Conservation (phyloP, 2,888 invertebrate genomes). For the Polia nebulosa region DNA sequence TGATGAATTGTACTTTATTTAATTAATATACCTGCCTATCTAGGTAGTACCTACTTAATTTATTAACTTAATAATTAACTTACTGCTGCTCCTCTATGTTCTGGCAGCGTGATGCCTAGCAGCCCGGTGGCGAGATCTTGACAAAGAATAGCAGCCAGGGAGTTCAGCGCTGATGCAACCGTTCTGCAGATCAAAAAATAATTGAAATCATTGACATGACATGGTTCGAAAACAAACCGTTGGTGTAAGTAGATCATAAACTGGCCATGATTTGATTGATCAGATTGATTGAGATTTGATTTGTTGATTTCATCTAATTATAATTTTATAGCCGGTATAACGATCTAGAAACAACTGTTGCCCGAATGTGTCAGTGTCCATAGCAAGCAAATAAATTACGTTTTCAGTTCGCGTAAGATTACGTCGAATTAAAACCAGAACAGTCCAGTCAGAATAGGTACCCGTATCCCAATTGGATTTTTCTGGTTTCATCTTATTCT, state of each 20-base stretch:
- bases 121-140: conserved; percentile 96
- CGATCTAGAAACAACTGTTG: too few relatives aligned
- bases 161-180: conserved; percentile 98
- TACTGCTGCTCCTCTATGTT: conserved; percentile 94
- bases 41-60: too few relatives aligned
- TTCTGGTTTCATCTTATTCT: conserved; percentile 79
- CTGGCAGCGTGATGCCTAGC: conserved; percentile 93
- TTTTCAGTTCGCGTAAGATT: conserved; percentile 69
- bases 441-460: conserved; percentile 42
- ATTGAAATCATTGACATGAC: background rate
- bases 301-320: background rate
- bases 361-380: conserved; percentile 18
- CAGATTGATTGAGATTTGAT: too few relatives aligned
- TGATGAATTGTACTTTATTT: too few relatives aligned
- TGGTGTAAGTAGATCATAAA: background rate
- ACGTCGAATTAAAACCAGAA: conserved; percentile 81
- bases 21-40: too few relatives aligned
- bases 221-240: conserved; percentile 2
- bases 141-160: conserved; percentile 97
- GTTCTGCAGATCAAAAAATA: conserved; percentile 92
- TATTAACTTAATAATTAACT: conserved; percentile 65
- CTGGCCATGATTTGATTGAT: too few relatives aligned
- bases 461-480: conserved; percentile 78
- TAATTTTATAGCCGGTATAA: too few relatives aligned
- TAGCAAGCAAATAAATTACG: conserved; percentile 61